Evolutionary conservation across 2,888 invertebrate genomes (phyloP).

Genomic region (Silvanus unidentatus): DNA sequence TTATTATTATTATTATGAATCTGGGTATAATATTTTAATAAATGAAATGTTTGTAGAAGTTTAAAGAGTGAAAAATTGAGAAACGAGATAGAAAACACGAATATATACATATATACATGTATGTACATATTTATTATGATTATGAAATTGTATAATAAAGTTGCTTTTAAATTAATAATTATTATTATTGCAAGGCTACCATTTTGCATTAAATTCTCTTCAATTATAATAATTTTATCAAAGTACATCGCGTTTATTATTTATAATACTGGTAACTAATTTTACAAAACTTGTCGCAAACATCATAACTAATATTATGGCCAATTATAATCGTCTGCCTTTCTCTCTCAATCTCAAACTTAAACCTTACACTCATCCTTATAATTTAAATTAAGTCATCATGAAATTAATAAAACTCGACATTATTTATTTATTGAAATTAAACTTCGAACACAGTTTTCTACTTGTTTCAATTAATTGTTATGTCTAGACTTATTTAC

Average conservation of each 20-base stretch:
- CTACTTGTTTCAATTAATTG: too few relatives aligned
- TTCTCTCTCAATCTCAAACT: too few relatives aligned
- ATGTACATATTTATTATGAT: too few relatives aligned
- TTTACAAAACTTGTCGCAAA: slow-evolving; percentile 10
- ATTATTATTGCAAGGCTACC: neutral
- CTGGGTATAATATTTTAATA: too few relatives aligned
- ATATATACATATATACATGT: too few relatives aligned
- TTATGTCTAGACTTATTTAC: too few relatives aligned
- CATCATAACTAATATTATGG: slow-evolving; percentile 11
- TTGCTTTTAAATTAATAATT: slow-evolving; percentile 2
- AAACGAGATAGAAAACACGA: too few relatives aligned
- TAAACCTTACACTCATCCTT: too few relatives aligned
- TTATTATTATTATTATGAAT: too few relatives aligned
- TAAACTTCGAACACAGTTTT: too few relatives aligned
- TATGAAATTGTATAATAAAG: neutral
- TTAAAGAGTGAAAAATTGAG: too few relatives aligned
- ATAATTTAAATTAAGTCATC: slow-evolving; percentile 11
- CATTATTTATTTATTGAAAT: neutral
- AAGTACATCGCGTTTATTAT: neutral
- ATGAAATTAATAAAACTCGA: slow-evolving; percentile 10
- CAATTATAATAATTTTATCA: neutral
- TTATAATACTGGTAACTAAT: slow-evolving; percentile 9
- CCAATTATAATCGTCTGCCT: slow-evolving; percentile 11
- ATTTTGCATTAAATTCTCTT: neutral
- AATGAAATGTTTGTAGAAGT: too few relatives aligned